These are phyloP conservation scores for Schizothorax lantsangensis DNA, from an alignment of 2,797 vertebrate genomes.

Conservation along the genomic window DNA sequence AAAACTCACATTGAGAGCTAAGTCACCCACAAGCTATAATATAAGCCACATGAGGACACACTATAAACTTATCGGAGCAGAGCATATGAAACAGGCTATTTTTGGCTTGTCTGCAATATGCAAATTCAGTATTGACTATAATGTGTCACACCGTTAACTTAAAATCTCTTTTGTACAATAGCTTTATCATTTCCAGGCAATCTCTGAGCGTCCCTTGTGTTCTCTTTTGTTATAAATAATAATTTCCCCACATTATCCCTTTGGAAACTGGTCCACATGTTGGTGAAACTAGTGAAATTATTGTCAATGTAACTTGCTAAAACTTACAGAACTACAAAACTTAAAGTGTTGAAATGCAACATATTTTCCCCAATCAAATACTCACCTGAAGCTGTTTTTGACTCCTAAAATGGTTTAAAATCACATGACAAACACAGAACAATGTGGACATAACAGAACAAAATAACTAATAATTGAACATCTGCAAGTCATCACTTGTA, in stretches of 20 bases:
- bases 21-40: slow-evolving; percentile 64
- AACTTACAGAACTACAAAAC: slow-evolving; percentile 4
- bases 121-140: slow-evolving; percentile 21
- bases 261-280: neutral
- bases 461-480: slow-evolving; percentile 12
- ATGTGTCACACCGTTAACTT: slow-evolving; percentile 1
- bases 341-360: neutral
- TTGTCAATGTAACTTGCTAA: neutral
- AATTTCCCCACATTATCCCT: neutral
- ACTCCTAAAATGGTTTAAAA: neutral
- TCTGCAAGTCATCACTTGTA: slow-evolving; percentile 34
- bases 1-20: slow-evolving; percentile 64
- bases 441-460: neutral
- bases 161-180: neutral
- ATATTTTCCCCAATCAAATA: neutral
- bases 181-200: slow-evolving; percentile 15
- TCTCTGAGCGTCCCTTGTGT: slow-evolving; percentile 29
- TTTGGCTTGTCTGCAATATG: slow-evolving; percentile 21
- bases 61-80: slow-evolving; percentile 57
- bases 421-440: neutral
- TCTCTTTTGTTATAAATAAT: slow-evolving; percentile 18
- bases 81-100: slow-evolving; percentile 9
- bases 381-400: neutral
- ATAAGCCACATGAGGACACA: slow-evolving; percentile 68
- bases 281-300: neutral